phyloP scores from a whole-genome alignment of 2,797 vertebrate species.

The Cyprinella venusta region DNA sequence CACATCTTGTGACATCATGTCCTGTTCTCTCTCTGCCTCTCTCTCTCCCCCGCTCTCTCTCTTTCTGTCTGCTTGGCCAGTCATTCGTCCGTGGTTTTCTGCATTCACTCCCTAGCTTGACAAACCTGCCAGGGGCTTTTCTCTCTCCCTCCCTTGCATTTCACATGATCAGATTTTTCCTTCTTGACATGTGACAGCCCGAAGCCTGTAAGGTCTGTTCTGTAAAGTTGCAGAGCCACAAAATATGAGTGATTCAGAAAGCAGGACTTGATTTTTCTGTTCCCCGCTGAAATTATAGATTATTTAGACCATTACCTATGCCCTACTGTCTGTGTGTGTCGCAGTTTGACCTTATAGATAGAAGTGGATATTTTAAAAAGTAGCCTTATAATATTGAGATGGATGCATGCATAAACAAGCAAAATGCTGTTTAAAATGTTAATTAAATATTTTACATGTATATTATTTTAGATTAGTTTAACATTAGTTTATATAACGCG shows the following conservation, averaged over 20 bases:
- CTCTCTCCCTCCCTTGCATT: conserved; percentile 23
- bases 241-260: conserved; percentile 35
- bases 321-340: not conserved
- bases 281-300: conserved; percentile 16
- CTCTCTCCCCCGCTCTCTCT: not conserved
- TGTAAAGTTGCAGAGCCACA: conserved; percentile 6
- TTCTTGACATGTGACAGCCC: conserved; percentile 8
- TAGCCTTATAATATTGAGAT: not conserved
- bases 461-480: too few species aligned
- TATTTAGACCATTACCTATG: not conserved
- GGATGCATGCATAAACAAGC: too few species aligned
- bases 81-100: conserved; percentile 60
- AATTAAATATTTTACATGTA: too few species aligned
- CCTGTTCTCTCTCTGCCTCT: not conserved
- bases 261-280: conserved; percentile 1
- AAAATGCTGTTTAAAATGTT: too few species aligned
- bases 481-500: not conserved
- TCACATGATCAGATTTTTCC: conserved; percentile 44
- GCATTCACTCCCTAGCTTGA: conserved; percentile 26
- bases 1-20: not conserved
- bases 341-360: not conserved
- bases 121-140: conserved; percentile 41
- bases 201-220: conserved; percentile 17
- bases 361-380: too few species aligned
- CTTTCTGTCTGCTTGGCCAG: conserved; percentile 21